phyloP scores from a whole-genome alignment of 2,113 vertebrate species.

The Charina bottae region DNA sequence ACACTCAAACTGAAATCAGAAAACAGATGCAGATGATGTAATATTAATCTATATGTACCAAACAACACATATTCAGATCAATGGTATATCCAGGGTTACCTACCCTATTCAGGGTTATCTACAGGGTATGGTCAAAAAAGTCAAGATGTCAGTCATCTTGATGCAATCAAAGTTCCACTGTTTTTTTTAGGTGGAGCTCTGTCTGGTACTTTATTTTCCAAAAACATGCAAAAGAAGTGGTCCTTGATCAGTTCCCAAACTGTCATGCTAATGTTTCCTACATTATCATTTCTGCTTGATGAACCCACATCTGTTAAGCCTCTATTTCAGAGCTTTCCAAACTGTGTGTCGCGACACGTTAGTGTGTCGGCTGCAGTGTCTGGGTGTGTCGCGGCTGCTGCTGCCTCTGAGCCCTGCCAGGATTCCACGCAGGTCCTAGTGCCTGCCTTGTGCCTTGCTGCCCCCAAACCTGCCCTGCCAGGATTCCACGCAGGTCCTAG shows the following conservation, averaged over 20 bases:
- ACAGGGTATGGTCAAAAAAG: neutral
- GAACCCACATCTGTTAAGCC: neutral
- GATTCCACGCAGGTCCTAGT: too few species aligned
- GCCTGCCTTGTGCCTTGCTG: too few species aligned
- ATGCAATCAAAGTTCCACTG: neutral
- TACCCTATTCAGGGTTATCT: neutral
- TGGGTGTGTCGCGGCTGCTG: too few species aligned
- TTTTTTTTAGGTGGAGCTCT: neutral
- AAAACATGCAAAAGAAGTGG: neutral
- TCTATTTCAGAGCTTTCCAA: too few species aligned
- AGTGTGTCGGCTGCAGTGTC: too few species aligned
- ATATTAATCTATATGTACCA: neutral
- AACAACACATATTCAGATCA: neutral
- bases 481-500: too few species aligned
- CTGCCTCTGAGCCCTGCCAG: too few species aligned
- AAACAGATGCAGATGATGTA: neutral
- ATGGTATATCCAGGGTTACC: neutral
- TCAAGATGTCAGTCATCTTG: neutral
- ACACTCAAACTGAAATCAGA: neutral
- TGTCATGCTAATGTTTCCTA: neutral
- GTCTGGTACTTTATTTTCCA: neutral
- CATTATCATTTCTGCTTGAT: slow-evolving; percentile 10
- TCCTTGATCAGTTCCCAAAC: neutral
- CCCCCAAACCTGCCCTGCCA: too few species aligned
- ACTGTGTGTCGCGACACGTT: too few species aligned